These are phyloP conservation scores for Lindbergichthys nudifrons DNA, from an alignment of 2,797 vertebrate genomes.

Conservation along the genomic window DNA sequence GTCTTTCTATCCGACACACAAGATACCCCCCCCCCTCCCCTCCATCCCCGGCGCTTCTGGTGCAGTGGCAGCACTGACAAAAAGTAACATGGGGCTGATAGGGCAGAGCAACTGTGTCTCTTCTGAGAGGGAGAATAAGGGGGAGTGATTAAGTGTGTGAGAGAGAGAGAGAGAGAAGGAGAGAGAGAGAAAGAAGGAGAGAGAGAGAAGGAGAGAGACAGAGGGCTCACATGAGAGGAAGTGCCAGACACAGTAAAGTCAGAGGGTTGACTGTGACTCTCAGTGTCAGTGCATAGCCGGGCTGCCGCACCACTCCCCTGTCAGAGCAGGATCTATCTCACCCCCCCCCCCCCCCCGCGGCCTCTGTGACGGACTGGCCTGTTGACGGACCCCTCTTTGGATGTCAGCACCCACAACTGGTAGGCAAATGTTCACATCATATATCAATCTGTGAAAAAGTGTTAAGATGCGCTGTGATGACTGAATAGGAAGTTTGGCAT, in stretches of 20 bases:
- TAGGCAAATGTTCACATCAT: constrained; percentile 43
- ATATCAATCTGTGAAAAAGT: constrained; percentile 3
- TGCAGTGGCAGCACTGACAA: constrained; percentile 64
- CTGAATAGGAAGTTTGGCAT: neutral
- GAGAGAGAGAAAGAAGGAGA: constrained; percentile 34
- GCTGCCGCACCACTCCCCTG: constrained; percentile 72
- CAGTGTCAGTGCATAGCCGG: constrained; percentile 56
- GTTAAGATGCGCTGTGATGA: neutral
- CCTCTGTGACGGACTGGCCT: constrained; percentile 56
- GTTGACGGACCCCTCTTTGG: constrained; percentile 53
- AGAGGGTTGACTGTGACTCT: constrained; percentile 61
- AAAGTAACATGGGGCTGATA: constrained; percentile 68
- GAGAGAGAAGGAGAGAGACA: constrained; percentile 34
- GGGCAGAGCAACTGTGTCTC: constrained; percentile 69
- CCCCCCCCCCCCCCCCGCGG: constrained; percentile 26
- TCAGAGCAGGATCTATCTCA: constrained; percentile 74
- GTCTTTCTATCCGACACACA: constrained; percentile 28
- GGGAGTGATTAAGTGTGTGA: constrained; percentile 44
- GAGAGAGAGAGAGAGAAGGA: constrained; percentile 24
- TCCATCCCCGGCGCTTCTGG: constrained; percentile 50
- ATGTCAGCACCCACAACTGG: constrained; percentile 65
- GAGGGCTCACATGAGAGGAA: constrained; percentile 70
- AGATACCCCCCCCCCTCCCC: constrained; percentile 8
- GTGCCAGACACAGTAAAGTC: constrained; percentile 62
- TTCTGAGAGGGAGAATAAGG: constrained; percentile 46